Evolutionary conservation across 2,113 vertebrate genomes (phyloP), one percentile per base, ranked within the genome.

Genomic region (Caretta caretta): DNA sequence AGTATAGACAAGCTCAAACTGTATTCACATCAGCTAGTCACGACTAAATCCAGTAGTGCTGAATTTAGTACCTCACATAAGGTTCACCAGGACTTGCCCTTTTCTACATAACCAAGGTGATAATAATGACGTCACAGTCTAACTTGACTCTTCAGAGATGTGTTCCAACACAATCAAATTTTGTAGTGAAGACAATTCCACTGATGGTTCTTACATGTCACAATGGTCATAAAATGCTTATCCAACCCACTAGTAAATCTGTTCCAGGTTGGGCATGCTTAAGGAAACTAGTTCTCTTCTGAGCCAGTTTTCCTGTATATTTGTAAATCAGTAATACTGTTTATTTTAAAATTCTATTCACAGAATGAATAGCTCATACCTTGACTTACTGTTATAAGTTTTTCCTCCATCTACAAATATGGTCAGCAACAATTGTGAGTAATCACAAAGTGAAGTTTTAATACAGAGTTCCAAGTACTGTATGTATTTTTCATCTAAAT

Each of bases 401-500:
- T 46, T 75, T 78, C 59, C 35, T 92, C 69, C 51, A 24, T 1
- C 16, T 65, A 57, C 29, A 51, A 78, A 87, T 4, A 19, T 5
- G 29, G 17, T 91, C 88, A 93, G 3, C 13, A 79, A 27, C 6
- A 78, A 51, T 14, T 96, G 24, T 48, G 59, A 90, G 16, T 62
- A 95, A 87, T 91, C 56, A 83, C 35, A 80, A 8, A 42, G 2
- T 49, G 59, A 92, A 82, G 85, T 89, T 80, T 94, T 90, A 57
- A 91, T 94, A 46, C 1, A 87, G 87, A 93, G 50, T 9, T 80
- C 29, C 78, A 72, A 65, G 89, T 87, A 94, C 49, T 92, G 16
- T 90, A 96, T 85, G 24, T 22, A 87, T 95, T 96, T 90, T 90
- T 92, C 96, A 97, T 82, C 88, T 78, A 17, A 96, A 93, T 83